Percentiles rank a stretch among this genome's conserved stretches.
Evolutionary conservation across 2,888 invertebrate genomes (phyloP).

Genomic region (Melinaea marsaeus): DNA sequence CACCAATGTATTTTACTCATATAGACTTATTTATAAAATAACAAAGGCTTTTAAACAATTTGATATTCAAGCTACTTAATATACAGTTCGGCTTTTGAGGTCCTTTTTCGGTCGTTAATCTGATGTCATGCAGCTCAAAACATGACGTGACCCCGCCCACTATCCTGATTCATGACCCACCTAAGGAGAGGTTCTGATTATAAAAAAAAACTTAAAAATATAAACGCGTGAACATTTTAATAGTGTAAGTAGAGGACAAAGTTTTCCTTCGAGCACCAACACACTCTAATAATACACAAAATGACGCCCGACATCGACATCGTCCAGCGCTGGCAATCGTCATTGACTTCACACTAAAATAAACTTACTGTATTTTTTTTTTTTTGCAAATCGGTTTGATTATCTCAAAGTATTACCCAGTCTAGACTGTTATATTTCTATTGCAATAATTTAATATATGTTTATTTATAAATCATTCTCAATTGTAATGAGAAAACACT

Average conservation of each 20-base stretch:
- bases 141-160: constrained; percentile 33
- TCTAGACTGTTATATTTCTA: constrained; percentile 11
- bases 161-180: constrained; percentile 29
- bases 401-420: constrained; percentile 40
- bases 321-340: constrained; percentile 42
- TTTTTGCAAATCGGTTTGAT: constrained; percentile 39
- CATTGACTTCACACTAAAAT: constrained; percentile 65
- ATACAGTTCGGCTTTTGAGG: constrained; percentile 22
- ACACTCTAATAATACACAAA: constrained; percentile 41
- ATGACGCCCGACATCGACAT: constrained; percentile 33
- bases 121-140: constrained; percentile 26
- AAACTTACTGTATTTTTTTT: constrained; percentile 47
- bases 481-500: not conserved
- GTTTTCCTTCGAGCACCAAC: constrained; percentile 32
- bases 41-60: no score
- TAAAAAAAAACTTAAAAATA: not conserved
- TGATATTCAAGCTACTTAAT: no score
- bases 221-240: constrained; percentile 21
- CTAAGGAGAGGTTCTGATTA: no score
- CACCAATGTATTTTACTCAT: no score
- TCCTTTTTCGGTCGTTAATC: constrained; percentile 11
- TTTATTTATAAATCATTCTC: not conserved
- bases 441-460: not conserved
- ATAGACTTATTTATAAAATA: no score
- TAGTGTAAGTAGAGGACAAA: constrained; percentile 28